Base-by-base conservation (phyloP, 1,140 invertebrate species). In the Zaprionus nigranus region DNA sequence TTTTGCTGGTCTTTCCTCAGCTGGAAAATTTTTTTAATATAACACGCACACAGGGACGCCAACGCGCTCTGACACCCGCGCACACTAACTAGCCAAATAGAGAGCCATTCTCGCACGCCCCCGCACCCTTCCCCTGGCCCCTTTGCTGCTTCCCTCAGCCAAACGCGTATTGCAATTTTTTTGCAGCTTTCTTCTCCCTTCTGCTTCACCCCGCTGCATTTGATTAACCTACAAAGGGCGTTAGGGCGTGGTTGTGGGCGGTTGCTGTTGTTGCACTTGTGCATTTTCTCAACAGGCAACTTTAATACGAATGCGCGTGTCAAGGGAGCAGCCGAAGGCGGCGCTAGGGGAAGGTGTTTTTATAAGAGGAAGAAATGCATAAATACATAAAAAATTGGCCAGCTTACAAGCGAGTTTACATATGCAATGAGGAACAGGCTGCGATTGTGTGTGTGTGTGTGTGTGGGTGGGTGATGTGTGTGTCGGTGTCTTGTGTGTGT, bases 341-440 rank as follows among this genome's bases (percentile, higher is more conserved):
- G 34, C 20, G 6, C 24, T 12, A 43, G 49, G 58, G 66, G 70
- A 38, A 30, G 49, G 65, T 72, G 61, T 64, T 71, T 70, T 40
- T 56, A 49, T 65, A 70, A 58, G 64, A 51, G 75, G 56, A 75
- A 76, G 79, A 87, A 87, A 90, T 90, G 81, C 84, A 87, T 87
- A 87, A 88, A 87, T 87, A 79, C 84, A 88, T 90, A 90, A 84
- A 88, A 81, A 88, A 88, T 88, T 88, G 84, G 81, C 84, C 81
- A 90, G 85, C 84, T 87, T 87, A 88, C 84, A 87, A 81, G 74
- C 74, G 73, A 70, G 77, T 79, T 90, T 90, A 87, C 85, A 87
- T 87, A 87, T 87, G 78, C 81, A 87, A 82, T 79, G 65, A 63
- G 64, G 36, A 24, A 24, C 20, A 22, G 46, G 20, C 20, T 51